Evolutionary conservation across 92 coral and sea anemone species (phyloP).

Genomic region (Blastomussa wellsi): DNA sequence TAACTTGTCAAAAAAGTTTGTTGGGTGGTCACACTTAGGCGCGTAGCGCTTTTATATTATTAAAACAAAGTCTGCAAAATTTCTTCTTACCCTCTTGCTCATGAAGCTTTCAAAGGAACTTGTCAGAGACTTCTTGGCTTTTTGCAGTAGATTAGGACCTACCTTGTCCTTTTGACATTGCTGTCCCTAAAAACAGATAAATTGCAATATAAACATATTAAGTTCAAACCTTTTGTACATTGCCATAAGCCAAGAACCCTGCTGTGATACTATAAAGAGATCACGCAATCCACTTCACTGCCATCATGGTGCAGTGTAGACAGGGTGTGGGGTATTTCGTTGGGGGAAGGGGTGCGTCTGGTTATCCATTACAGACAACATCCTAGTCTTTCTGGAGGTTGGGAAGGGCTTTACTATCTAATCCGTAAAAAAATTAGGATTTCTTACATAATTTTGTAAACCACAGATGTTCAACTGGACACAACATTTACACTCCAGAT

Average conservation of each 20-base stretch:
- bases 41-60: no score
- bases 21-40: no score
- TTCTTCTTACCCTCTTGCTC: constrained; percentile 65
- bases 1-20: no score
- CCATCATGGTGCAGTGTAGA: no score
- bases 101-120: constrained; percentile 75
- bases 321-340: no score
- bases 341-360: no score
- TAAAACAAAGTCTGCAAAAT: neutral
- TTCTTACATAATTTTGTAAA: no score
- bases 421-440: neutral
- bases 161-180: constrained; percentile 45
- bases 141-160: constrained; percentile 74
- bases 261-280: neutral
- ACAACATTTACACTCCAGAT: neutral
- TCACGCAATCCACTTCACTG: no score
- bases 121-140: constrained; percentile 79
- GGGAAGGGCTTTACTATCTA: neutral
- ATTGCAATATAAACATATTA: neutral
- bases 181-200: neutral
- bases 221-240: neutral
- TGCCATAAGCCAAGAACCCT: neutral
- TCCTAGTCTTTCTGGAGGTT: neutral
- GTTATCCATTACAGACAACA: no score
- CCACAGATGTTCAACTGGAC: no score